phyloP scores from a whole-genome alignment of 2,797 vertebrate species.

The Acanthurus lineatus region DNA sequence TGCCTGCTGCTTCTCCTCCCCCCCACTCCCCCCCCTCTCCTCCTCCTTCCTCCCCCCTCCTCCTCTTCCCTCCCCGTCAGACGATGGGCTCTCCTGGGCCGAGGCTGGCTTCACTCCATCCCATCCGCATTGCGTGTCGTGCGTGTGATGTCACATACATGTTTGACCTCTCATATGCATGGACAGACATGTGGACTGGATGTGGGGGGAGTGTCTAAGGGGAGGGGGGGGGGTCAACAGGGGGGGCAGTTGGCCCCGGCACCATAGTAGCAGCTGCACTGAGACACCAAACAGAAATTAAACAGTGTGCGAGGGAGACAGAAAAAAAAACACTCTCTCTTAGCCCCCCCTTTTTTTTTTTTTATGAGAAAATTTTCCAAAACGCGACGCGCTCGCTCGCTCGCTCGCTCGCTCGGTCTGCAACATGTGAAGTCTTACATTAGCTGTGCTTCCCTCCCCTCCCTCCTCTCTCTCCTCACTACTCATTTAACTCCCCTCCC shows the following conservation, averaged over 20 bases:
- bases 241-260: conserved; percentile 40
- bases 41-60: neutral
- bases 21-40: neutral
- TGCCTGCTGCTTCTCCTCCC: conserved; percentile 80
- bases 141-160: conserved; percentile 88
- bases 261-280: conserved; percentile 59
- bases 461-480: conserved; percentile 63
- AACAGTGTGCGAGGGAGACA: conserved; percentile 39
- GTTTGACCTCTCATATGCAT: conserved; percentile 90
- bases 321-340: conserved; percentile 34
- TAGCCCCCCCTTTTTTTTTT: conserved; percentile 18
- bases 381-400: conserved; percentile 11
- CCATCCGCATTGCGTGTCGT: conserved; percentile 87
- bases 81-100: conserved; percentile 69
- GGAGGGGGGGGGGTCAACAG: conserved; percentile 10
- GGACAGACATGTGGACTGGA: conserved; percentile 87
- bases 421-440: conserved; percentile 59
- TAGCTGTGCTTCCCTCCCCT: conserved; percentile 64
- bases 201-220: conserved; percentile 76
- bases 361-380: conserved; percentile 12
- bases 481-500: conserved; percentile 70
- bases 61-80: conserved; percentile 46
- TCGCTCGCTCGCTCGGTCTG: conserved; percentile 29
- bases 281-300: conserved; percentile 52
- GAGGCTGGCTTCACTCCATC: conserved; percentile 88